Evolutionary conservation across 2,113 vertebrate species (phyloP), one percentile per base, ranked within the genome.

Genomic region (Ictalurus furcatus): DNA sequence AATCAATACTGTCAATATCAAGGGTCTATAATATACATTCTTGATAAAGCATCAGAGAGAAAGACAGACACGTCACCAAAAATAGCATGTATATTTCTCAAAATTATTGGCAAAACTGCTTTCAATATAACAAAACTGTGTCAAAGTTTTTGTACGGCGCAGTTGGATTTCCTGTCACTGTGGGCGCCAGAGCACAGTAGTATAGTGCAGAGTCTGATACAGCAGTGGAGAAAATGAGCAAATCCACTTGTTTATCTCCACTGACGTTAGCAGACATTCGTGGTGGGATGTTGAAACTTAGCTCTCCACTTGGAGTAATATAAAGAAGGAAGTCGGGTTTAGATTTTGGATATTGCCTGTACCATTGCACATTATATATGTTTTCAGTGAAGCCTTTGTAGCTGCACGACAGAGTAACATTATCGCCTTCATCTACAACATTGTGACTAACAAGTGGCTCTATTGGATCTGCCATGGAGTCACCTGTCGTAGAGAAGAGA

Each of bases 171-270:
- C 56, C 74, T 90, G 85, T 76, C 73, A 73, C 30, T 73, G 69
- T 73, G 71, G 71, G 71, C 34, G 2, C 2, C 71, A 74, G 30
- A 9, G 71, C 71, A 40, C 71, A 74, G 71, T 40, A 76, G 73
- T 25, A 76, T 4, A 76, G 73, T 44, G 87, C 90, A 76, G 87
- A 87, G 79, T 91, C 88, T 87, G 85, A 69, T 67, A 85, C 59
- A 16, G 67, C 12, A 76, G 61, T 81, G 59, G 59, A 67, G 13
- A 52, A 87, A 73, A 91, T 87, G 12, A 30, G 9, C 71, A 91
- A 80, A 86, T 86, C 8, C 30, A 73, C 69, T 73, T 2, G 30
- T 69, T 69, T 69, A 73, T 58, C 63, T 9, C 19, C 85, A 23
- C 86, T 25, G n/a, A 84, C 44, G 34, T 12, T 85, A 21, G 58